Evolutionary conservation across 2,797 vertebrate species (phyloP).

Genomic region (Lindbergichthys nudifrons): DNA sequence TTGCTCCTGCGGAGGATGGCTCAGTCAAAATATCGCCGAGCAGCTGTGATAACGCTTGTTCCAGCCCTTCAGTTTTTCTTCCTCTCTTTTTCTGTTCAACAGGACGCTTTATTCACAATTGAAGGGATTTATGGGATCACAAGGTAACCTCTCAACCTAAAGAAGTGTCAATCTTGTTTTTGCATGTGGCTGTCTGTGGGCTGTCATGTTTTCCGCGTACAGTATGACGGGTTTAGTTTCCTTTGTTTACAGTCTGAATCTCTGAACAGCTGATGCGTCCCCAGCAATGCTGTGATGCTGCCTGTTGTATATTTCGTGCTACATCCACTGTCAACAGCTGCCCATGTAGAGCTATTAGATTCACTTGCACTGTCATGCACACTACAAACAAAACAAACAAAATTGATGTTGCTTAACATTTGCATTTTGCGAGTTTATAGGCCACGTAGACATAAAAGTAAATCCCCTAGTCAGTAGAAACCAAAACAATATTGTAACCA

Average conservation of each 20-base stretch:
- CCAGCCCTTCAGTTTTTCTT: slow-evolving; percentile 52
- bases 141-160: slow-evolving; percentile 77
- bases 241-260: slow-evolving; percentile 83
- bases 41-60: slow-evolving; percentile 46
- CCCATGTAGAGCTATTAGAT: neutral
- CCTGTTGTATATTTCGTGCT: slow-evolving; percentile 57
- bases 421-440: neutral
- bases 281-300: slow-evolving; percentile 53
- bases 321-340: slow-evolving; percentile 33
- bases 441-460: neutral
- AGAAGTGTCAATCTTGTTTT: slow-evolving; percentile 33
- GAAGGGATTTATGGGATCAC: slow-evolving; percentile 88
- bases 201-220: slow-evolving; percentile 18
- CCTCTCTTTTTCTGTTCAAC: slow-evolving; percentile 72
- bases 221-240: slow-evolving; percentile 51
- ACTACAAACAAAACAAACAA: neutral
- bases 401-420: neutral
- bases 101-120: slow-evolving; percentile 79
- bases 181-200: slow-evolving; percentile 25
- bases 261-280: slow-evolving; percentile 78
- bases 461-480: neutral
- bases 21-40: slow-evolving; percentile 32
- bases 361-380: slow-evolving; percentile 18
- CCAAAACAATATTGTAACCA: slow-evolving; percentile 24
- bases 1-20: slow-evolving; percentile 39